Evolutionary conservation across 2,888 invertebrate genomes (phyloP).

Genomic region (Diaphora mendica): DNA sequence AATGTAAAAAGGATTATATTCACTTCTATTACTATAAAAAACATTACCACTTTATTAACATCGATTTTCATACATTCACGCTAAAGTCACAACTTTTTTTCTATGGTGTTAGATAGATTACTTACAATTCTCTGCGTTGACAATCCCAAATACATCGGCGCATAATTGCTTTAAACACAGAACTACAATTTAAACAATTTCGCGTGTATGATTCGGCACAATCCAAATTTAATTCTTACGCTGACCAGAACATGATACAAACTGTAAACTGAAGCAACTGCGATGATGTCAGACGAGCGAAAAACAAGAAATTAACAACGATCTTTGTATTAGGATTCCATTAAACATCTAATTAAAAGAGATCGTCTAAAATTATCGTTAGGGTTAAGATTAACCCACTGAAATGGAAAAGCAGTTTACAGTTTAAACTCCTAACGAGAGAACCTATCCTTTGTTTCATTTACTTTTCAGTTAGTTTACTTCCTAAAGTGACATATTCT

Average conservation of each 20-base stretch:
- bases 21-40: too few species aligned
- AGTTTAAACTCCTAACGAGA: not conserved
- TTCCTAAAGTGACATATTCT: not conserved
- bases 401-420: slow-evolving; percentile 20
- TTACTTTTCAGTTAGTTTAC: not conserved
- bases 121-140: slow-evolving; percentile 60
- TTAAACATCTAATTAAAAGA: slow-evolving; percentile 60
- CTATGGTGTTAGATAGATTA: slow-evolving; percentile 46
- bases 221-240: slow-evolving; percentile 62
- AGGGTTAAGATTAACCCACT: slow-evolving; percentile 47
- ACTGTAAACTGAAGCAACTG: slow-evolving; percentile 64
- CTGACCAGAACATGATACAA: slow-evolving; percentile 66
- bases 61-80: slow-evolving; percentile 45
- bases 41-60: slow-evolving; percentile 47
- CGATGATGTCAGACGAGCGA: slow-evolving; percentile 72
- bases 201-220: slow-evolving; percentile 37
- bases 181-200: slow-evolving; percentile 28
- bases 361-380: slow-evolving; percentile 48
- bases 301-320: slow-evolving; percentile 69
- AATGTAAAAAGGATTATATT: slow-evolving; percentile 13
- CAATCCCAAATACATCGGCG: slow-evolving; percentile 57
- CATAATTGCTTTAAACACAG: slow-evolving; percentile 51
- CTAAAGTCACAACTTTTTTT: slow-evolving; percentile 22
- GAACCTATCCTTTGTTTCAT: not conserved
- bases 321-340: slow-evolving; percentile 60